Evolutionary conservation across 2,888 invertebrate genomes (phyloP).

Genomic region (Ormyrus thymus): DNA sequence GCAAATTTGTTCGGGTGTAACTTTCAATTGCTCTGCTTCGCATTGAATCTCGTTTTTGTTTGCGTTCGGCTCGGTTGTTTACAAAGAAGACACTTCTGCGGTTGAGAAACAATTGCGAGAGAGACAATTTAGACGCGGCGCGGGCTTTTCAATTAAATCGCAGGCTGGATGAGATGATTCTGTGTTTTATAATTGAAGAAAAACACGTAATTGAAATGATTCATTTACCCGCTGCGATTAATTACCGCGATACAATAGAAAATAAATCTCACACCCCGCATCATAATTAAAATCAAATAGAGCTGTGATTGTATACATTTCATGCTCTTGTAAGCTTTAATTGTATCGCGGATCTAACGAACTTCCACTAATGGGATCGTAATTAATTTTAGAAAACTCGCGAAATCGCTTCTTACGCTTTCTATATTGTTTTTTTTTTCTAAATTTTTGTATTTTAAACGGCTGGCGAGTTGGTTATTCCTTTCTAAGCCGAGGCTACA

Average conservation of each 20-base stretch:
- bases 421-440: constrained; percentile 3
- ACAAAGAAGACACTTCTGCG: neutral
- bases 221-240: neutral
- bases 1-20: too few species aligned
- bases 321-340: constrained; percentile 32
- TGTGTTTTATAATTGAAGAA: neutral
- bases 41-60: neutral
- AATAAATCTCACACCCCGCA: neutral
- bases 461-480: too few species aligned
- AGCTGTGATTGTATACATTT: constrained; percentile 27
- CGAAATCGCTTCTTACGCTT: neutral
- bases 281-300: constrained; percentile 45
- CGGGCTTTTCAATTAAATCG: too few species aligned
- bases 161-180: too few species aligned
- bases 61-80: neutral
- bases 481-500: too few species aligned
- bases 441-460: constrained; percentile 2
- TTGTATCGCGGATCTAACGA: constrained; percentile 28
- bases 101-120: neutral
- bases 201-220: constrained; percentile 11
- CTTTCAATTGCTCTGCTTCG: too few species aligned
- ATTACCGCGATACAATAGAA: constrained; percentile 19
- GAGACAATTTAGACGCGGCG: too few species aligned
- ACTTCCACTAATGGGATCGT: constrained; percentile 26
- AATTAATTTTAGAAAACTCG: constrained; percentile 46